phyloP scores from a whole-genome alignment of 2,797 vertebrate species.

The Poecilia velifera region DNA sequence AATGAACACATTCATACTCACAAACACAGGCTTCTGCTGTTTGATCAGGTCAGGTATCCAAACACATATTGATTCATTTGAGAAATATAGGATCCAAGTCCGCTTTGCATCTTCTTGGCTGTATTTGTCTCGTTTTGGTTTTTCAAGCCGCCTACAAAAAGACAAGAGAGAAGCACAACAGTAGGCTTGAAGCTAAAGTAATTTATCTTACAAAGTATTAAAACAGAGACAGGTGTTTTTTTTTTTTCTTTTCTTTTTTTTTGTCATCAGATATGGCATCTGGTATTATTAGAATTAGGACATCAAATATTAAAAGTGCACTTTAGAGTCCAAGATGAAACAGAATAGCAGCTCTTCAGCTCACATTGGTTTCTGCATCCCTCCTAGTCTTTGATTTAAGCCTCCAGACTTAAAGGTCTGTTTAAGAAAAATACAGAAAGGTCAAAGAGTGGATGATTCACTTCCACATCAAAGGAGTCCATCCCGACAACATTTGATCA shows the following conservation, averaged over 20 bases:
- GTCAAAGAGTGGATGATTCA: conserved; percentile 10
- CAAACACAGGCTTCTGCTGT: conserved; percentile 44
- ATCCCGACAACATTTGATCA: conserved; percentile 11
- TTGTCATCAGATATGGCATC: background rate
- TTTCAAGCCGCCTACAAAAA: conserved; percentile 37
- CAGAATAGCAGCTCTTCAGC: background rate
- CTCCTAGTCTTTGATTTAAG: conserved; percentile 5
- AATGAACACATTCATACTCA: conserved; percentile 52
- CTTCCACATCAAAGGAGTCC: conserved; percentile 6
- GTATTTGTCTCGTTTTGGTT: conserved; percentile 37
- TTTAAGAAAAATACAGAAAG: conserved; percentile 12
- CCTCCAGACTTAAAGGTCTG: conserved; percentile 6
- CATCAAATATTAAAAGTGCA: conserved; percentile 27
- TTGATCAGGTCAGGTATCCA: conserved; percentile 60
- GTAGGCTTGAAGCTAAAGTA: background rate
- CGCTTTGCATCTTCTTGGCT: conserved; percentile 16
- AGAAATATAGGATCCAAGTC: background rate
- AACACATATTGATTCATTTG: conserved; percentile 54
- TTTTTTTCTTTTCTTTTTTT: background rate
- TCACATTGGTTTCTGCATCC: conserved; percentile 12
- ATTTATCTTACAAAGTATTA: background rate
- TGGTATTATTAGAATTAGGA: conserved; percentile 12
- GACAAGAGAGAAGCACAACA: conserved; percentile 11
- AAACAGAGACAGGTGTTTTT: background rate
- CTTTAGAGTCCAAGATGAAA: conserved; percentile 14